A percentile compares a stretch with the other conserved stretches of the same genome.
Evolutionary conservation across 2,888 invertebrate species (phyloP).

Genomic region (Anoncus sp.): DNA sequence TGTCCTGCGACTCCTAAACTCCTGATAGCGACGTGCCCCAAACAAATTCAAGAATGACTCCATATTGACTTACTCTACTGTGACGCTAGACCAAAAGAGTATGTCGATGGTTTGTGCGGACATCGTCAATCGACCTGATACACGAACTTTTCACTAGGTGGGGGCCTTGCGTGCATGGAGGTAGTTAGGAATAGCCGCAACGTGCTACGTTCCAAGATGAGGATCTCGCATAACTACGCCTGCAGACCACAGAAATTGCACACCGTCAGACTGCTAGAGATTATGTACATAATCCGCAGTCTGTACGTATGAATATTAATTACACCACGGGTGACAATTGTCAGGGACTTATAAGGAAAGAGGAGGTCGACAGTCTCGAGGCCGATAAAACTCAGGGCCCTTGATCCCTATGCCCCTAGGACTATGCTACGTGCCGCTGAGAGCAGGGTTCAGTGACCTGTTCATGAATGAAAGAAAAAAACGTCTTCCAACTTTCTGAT

Average conservation of each 20-base stretch:
- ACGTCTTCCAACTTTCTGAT: not conserved
- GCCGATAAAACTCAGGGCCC: conserved; percentile 71
- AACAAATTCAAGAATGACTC: conserved; percentile 71
- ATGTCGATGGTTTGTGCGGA: not conserved
- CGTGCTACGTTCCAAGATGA: not conserved
- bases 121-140: not conserved
- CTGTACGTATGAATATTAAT: conserved; percentile 81
- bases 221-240: not conserved
- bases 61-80: conserved; percentile 54
- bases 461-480: not conserved
- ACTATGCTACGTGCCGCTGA: not conserved
- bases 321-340: conserved; percentile 81
- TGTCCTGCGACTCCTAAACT: conserved; percentile 70
- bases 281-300: conserved; percentile 29
- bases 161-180: not conserved
- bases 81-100: not conserved
- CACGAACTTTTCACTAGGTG: not conserved
- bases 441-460: conserved; percentile 5
- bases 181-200: not conserved
- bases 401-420: conserved; percentile 69
- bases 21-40: conserved; percentile 76
- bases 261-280: not conserved
- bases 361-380: conserved; percentile 74
- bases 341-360: conserved; percentile 75
- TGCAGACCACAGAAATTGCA: not conserved